Conservation (phyloP, 2,797 vertebrate genomes). For the Hippopotamyrus pictus region DNA sequence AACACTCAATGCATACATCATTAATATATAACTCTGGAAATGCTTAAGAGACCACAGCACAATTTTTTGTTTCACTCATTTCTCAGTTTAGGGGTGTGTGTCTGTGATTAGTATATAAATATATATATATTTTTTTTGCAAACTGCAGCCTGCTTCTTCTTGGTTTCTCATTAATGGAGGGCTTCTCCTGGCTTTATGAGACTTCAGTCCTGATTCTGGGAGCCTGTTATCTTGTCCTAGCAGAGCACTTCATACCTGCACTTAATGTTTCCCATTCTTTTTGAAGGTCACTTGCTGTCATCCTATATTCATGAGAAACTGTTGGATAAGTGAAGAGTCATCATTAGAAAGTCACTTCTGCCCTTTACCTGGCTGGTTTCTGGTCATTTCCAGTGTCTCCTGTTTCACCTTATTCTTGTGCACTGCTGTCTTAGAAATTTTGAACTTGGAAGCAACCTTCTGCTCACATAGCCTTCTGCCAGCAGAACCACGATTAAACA, state of each 20-base stretch:
- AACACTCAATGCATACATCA: neutral
- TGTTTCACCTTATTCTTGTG: neutral
- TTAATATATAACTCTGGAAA: neutral
- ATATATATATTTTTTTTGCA: neutral
- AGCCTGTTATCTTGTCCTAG: neutral
- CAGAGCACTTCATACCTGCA: neutral
- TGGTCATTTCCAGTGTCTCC: neutral
- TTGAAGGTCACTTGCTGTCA: neutral
- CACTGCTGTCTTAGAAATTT: neutral
- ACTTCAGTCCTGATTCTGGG: neutral
- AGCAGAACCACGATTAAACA: neutral
- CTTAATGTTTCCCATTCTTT: neutral
- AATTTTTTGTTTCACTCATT: neutral
- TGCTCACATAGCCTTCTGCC: neutral
- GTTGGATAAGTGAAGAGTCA: neutral
- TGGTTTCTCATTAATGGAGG: neutral
- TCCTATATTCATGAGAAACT: neutral
- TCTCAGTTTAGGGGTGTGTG: neutral
- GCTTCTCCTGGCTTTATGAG: neutral
- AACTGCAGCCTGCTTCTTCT: neutral
- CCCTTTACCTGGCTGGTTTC: neutral
- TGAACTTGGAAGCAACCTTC: neutral
- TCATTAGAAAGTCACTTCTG: neutral
- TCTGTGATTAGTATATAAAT: neutral
- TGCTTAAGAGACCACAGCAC: neutral